A percentile compares a stretch with the other conserved stretches of the same genome.
phyloP scores from a whole-genome alignment of 2,113 vertebrate species.

The Megaceryle torquata region DNA sequence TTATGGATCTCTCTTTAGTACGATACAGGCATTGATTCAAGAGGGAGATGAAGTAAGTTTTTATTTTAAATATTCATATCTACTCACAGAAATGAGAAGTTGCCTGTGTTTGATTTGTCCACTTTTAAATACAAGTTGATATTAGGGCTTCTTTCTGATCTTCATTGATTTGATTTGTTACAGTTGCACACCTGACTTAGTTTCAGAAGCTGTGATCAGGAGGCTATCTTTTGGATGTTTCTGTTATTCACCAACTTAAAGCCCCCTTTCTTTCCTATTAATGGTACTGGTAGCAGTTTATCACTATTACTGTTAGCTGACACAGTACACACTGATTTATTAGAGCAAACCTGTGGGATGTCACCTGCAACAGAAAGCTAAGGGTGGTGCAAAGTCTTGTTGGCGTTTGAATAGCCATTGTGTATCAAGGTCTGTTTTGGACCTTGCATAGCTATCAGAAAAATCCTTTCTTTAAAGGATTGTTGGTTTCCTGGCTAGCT shows the following conservation, averaged over 20 bases:
- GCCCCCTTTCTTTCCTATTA: not conserved
- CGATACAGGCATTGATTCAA: constrained; percentile 89
- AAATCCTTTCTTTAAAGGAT: not conserved
- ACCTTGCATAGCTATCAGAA: not conserved
- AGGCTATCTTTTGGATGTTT: not conserved
- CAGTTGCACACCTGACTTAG: not conserved
- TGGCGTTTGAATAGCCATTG: not conserved
- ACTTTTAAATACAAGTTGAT: not conserved
- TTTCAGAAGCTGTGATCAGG: not conserved
- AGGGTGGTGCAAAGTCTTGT: not conserved
- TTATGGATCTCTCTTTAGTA: constrained; percentile 90
- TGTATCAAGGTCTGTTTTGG: not conserved
- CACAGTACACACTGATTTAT: not conserved
- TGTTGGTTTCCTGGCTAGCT: not conserved
- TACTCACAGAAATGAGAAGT: not conserved
- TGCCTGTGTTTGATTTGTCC: not conserved
- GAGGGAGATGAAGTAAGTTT: constrained; percentile 89
- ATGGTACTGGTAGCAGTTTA: not conserved
- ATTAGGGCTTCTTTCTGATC: not conserved
- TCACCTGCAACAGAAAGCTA: not conserved
- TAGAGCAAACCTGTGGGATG: not conserved
- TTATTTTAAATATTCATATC: not conserved
- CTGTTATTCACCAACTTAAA: not conserved
- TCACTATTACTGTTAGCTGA: not conserved
- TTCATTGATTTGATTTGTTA: not conserved